Conservation (phyloP, 2,797 vertebrate genomes). For the Taeniopygia guttata region DNA sequence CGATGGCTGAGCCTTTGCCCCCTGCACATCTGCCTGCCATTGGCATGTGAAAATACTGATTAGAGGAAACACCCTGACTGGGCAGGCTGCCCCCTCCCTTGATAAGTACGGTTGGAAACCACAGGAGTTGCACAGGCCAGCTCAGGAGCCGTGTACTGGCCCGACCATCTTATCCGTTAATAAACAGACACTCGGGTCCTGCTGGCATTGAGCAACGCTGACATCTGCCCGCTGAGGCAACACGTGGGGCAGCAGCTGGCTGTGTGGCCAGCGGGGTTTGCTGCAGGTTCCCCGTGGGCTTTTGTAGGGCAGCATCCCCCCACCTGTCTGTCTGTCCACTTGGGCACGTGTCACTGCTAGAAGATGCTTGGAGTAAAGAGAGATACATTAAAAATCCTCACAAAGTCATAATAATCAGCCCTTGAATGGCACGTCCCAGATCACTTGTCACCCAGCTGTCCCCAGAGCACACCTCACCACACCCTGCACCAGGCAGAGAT, state of each 20-base stretch:
- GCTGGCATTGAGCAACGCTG: neutral
- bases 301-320: neutral
- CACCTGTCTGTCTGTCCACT: neutral
- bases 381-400: neutral
- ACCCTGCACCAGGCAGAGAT: neutral
- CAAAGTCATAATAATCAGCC: accelerated
- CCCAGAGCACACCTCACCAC: neutral
- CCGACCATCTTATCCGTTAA: conserved; percentile 59
- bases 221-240: conserved; percentile 42
- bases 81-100: conserved; percentile 55
- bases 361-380: neutral
- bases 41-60: conserved; percentile 65
- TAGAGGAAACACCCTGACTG: conserved; percentile 68
- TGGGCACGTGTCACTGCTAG: accelerated
- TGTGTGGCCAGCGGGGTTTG: neutral
- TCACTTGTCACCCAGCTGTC: accelerated
- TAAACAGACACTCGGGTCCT: neutral
- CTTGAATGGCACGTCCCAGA: neutral
- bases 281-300: neutral
- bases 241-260: neutral
- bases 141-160: neutral
- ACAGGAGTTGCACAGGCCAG: conserved; percentile 46
- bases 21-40: neutral
- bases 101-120: conserved; percentile 68
- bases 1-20: neutral